Percentiles rank a stretch among this genome's conserved stretches.
Evolutionary conservation across 2,888 invertebrate genomes (phyloP).

Genomic region (Melanostoma scalare): DNA sequence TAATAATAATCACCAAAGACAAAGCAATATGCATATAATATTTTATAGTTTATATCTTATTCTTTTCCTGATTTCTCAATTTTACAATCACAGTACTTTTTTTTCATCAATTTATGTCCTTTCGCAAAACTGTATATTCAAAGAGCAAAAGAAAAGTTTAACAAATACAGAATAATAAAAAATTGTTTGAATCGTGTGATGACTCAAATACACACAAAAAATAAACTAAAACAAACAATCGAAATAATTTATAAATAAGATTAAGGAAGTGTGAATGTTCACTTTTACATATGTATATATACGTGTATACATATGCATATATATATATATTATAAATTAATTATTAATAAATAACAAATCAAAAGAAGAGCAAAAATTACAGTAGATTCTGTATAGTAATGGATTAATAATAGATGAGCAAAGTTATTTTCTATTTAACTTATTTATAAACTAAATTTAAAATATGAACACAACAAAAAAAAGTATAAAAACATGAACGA

Average conservation of each 20-base stretch:
- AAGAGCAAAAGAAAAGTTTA: no score
- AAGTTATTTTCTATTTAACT: constrained; percentile 64
- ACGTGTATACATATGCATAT: neutral
- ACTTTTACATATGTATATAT: no score
- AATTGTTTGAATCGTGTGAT: no score
- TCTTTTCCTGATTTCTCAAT: constrained; percentile 2
- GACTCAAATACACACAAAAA: no score
- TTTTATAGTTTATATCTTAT: constrained; percentile 32
- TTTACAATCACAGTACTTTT: neutral
- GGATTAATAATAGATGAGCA: constrained; percentile 40
- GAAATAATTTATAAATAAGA: no score
- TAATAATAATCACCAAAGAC: constrained; percentile 65
- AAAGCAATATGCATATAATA: constrained; percentile 57
- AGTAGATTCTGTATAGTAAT: constrained; percentile 57
- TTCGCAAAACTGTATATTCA: neutral
- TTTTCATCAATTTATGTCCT: constrained; percentile 7
- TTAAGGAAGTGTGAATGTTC: no score
- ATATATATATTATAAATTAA: constrained; percentile 25
- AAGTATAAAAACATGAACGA: constrained; percentile 35
- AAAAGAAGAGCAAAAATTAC: constrained; percentile 16
- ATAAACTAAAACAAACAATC: no score
- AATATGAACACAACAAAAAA: constrained; percentile 32
- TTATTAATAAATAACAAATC: neutral
- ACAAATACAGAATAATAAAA: no score
- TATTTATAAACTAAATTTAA: constrained; percentile 62